These are phyloP conservation scores for Halcyon smyrnensis DNA, from an alignment of 2,797 vertebrate genomes.

Conservation along the genomic window DNA sequence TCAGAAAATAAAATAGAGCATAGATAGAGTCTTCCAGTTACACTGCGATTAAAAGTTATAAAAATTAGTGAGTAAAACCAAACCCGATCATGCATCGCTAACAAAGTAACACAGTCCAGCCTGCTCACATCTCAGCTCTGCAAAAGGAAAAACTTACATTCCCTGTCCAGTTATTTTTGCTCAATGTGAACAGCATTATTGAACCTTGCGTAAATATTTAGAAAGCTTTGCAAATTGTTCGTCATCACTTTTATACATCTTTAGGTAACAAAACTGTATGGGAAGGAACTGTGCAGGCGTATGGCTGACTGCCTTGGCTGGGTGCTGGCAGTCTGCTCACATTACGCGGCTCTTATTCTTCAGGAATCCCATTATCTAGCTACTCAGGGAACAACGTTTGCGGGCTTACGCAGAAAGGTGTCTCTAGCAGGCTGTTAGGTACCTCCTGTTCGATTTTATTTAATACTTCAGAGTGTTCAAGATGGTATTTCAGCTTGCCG, in stretches of 20 bases:
- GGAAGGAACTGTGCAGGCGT: not conserved
- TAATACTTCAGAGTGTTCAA: not conserved
- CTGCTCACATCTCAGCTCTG: not conserved
- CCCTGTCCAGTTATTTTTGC: not conserved
- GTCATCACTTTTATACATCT: not conserved
- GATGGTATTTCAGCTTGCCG: not conserved
- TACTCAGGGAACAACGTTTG: not conserved
- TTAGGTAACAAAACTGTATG: not conserved
- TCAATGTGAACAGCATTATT: not conserved
- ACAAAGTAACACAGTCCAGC: not conserved
- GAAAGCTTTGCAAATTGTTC: not conserved
- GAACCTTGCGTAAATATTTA: not conserved
- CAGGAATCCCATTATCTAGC: not conserved
- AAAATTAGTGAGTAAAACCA: not conserved
- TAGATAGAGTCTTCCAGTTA: not conserved
- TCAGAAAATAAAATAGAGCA: not conserved
- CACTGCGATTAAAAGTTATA: not conserved
- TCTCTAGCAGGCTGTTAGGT: not conserved
- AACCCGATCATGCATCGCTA: not conserved
- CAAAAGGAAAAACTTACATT: not conserved
- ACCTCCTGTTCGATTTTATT: not conserved
- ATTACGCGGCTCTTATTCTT: not conserved
- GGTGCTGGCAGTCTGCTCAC: not conserved
- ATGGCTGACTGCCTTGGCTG: not conserved
- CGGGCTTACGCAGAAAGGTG: not conserved